phyloP scores from a whole-genome alignment of 2,888 invertebrate species.

The Stramonita haemastoma region DNA sequence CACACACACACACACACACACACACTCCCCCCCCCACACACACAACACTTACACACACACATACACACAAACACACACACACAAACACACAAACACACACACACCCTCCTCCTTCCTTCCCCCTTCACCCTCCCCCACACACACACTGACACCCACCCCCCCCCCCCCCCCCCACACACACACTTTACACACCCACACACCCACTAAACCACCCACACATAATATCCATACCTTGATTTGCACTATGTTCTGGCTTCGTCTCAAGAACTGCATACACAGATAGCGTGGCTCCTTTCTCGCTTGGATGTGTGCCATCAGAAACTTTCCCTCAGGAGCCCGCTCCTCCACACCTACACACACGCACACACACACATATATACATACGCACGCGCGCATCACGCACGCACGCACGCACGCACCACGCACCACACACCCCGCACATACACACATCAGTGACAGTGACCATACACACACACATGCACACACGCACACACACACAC shows the following conservation, averaged over 20 bases:
- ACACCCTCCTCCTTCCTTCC: background rate
- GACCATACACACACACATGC: too few species aligned
- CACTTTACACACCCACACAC: background rate
- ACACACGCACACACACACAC: too few species aligned
- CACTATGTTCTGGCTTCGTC: constrained; percentile 63
- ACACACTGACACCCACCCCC: background rate
- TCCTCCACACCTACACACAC: constrained; percentile 49
- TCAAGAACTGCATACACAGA: constrained; percentile 68
- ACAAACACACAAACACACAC: background rate
- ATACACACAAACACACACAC: background rate
- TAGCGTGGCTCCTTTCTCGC: constrained; percentile 48
- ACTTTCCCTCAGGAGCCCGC: constrained; percentile 58
- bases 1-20: too few species aligned
- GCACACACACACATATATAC: background rate
- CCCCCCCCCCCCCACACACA: background rate
- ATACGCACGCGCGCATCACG: background rate
- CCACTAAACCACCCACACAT: background rate
- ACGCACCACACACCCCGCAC: too few species aligned
- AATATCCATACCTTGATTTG: constrained; percentile 67
- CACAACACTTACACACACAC: too few species aligned
- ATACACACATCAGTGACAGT: too few species aligned
- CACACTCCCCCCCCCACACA: too few species aligned
- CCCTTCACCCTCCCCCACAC: background rate
- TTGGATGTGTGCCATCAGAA: constrained; percentile 55
- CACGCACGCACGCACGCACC: too few species aligned